Evolutionary conservation across 2,888 invertebrate genomes (phyloP).

Genomic region (Prostheceraeus crozeri): DNA sequence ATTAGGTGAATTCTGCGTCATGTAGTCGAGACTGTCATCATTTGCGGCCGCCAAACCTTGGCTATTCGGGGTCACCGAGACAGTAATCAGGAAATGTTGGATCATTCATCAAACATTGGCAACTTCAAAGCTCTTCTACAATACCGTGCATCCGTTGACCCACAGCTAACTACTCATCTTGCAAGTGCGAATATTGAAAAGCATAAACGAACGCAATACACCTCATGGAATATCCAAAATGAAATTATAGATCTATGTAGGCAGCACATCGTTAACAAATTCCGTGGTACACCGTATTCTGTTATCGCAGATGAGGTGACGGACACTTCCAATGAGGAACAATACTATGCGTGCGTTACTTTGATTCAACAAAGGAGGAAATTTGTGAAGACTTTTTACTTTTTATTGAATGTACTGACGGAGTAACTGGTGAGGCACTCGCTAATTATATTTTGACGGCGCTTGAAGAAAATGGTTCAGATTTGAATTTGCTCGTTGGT

Average conservation of each 20-base stretch:
- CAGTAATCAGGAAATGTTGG: conserved; percentile 2
- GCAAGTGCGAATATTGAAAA: conserved; percentile 1
- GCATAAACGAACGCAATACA: not conserved
- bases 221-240: conserved; percentile 2
- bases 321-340: not conserved
- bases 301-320: conserved; percentile 1
- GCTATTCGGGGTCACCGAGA: not conserved
- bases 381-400: conserved; percentile 11
- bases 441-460: not conserved
- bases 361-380: conserved; percentile 1
- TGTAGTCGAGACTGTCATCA: conserved; percentile 5
- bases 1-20: conserved; percentile 7
- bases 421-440: conserved; percentile 10
- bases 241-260: conserved; percentile 8
- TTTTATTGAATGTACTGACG: conserved; percentile 13
- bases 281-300: not conserved
- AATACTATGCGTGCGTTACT: conserved; percentile 2
- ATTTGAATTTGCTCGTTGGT: conserved; percentile 5
- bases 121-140: not conserved
- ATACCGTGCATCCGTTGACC: not conserved
- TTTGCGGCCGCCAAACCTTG: not conserved
- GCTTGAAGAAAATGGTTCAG: not conserved
- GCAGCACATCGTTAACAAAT: conserved; percentile 12
- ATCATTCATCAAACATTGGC: not conserved
- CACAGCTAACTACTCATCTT: not conserved